A percentile compares a stretch with the other conserved stretches of the same genome.
Conservation (phyloP, 2,888 invertebrate species). For the Phaedon cochleariae region DNA sequence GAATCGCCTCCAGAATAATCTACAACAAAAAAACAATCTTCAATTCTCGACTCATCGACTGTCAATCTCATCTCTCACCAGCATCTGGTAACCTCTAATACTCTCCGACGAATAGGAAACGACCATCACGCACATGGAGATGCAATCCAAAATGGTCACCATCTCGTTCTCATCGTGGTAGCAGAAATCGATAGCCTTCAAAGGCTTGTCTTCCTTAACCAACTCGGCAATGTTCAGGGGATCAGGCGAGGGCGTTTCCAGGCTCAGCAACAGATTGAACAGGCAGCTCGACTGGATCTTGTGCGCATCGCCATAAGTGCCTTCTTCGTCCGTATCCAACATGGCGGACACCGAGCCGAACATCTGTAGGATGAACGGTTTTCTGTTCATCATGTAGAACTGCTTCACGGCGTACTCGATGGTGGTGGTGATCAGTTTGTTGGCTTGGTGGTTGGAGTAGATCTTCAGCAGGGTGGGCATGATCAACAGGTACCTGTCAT, state of each 20-base stretch:
- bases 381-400: slow-evolving; percentile 96
- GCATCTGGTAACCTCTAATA: slow-evolving; percentile 88
- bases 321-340: slow-evolving; percentile 89
- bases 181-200: slow-evolving; percentile 97
- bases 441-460: slow-evolving; percentile 97
- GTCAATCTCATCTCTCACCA: slow-evolving; percentile 69
- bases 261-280: slow-evolving; percentile 88
- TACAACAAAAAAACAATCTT: slow-evolving; percentile 57
- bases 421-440: slow-evolving; percentile 91
- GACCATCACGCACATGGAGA: slow-evolving; percentile 98
- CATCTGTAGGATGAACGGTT: slow-evolving; percentile 98
- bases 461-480: slow-evolving; percentile 97
- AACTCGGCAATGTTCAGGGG: slow-evolving; percentile 91
- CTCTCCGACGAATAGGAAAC: slow-evolving; percentile 98
- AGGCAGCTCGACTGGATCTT: slow-evolving; percentile 87
- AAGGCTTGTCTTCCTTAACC: slow-evolving; percentile 89
- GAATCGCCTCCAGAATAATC: slow-evolving; percentile 95
- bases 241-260: slow-evolving; percentile 95
- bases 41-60: not conserved
- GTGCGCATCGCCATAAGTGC: slow-evolving; percentile 89
- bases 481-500: slow-evolving; percentile 93
- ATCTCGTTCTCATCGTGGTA: slow-evolving; percentile 98
- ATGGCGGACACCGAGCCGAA: slow-evolving; percentile 98
- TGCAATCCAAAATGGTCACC: slow-evolving; percentile 95
- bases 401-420: slow-evolving; percentile 99